Evolutionary conservation across 53 echinoderm and acorn worm genomes (phyloP).

Genomic region (Echinometra lucunter): DNA sequence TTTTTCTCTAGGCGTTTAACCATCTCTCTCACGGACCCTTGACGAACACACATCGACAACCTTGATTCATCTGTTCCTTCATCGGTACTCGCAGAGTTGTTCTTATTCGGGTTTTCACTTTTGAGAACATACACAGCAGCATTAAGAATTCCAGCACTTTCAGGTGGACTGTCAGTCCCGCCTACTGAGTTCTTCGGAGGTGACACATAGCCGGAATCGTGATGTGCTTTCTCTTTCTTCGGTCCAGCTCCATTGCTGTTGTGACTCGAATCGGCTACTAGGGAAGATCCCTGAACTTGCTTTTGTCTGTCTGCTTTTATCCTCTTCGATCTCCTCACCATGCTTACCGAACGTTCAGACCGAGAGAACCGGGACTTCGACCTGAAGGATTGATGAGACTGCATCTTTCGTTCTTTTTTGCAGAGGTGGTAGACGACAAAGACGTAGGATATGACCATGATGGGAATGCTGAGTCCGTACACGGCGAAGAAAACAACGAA

Average conservation of each 20-base stretch:
- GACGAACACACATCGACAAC: neutral
- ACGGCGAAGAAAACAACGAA: conserved; percentile 61
- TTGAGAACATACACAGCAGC: neutral
- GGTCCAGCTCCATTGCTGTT: neutral
- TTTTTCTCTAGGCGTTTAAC: neutral
- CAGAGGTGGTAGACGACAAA: conserved; percentile 63
- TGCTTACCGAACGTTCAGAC: conserved; percentile 5
- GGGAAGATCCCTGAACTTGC: neutral
- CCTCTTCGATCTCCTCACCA: neutral
- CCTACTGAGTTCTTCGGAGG: conserved; percentile 17
- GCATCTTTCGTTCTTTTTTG: conserved; percentile 63
- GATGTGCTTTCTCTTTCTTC: conserved; percentile 19
- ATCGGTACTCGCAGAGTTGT: conserved; percentile 53
- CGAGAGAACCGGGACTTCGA: neutral
- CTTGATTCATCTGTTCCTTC: neutral
- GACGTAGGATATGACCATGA: conserved; percentile 58
- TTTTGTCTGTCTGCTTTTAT: neutral
- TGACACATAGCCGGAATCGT: conserved; percentile 44
- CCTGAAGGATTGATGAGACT: conserved; percentile 43
- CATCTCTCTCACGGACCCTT: conserved; percentile 39
- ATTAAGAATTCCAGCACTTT: neutral
- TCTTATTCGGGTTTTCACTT: conserved; percentile 8
- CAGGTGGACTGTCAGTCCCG: neutral
- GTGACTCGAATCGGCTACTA: conserved; percentile 12
- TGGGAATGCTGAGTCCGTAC: conserved; percentile 48